Percentiles rank a stretch among this genome's conserved stretches.
These are phyloP conservation scores for Rhineura floridana DNA, from an alignment of 2,113 vertebrate genomes.

Conservation along the genomic window DNA sequence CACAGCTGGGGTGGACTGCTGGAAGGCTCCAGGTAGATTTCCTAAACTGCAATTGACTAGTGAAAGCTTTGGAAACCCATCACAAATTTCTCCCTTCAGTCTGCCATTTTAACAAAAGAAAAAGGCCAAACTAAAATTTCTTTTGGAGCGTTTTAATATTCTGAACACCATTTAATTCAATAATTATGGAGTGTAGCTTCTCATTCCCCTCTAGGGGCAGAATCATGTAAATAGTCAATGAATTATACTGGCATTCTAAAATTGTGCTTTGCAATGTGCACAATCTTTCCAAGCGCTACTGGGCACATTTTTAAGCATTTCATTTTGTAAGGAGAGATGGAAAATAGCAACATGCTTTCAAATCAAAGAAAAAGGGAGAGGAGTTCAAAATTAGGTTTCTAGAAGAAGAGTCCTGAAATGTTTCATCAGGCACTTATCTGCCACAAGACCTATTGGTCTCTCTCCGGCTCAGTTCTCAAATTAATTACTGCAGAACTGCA, in stretches of 20 bases:
- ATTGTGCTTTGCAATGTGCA: not conserved
- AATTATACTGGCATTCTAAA: not conserved
- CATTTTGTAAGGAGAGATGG: not conserved
- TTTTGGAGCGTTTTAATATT: not conserved
- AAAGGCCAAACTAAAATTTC: not conserved
- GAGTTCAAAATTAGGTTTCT: not conserved
- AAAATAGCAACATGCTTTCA: not conserved
- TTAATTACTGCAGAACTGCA: not conserved
- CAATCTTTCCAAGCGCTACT: not conserved
- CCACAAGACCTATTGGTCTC: not conserved
- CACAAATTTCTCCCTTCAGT: not conserved
- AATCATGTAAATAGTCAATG: not conserved
- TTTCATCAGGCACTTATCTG: not conserved
- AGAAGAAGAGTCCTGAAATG: not conserved
- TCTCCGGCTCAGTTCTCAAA: not conserved
- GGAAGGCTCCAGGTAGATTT: not conserved
- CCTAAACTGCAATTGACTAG: not conserved
- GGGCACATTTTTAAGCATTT: not conserved
- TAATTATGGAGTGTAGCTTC: not conserved
- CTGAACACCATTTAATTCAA: not conserved
- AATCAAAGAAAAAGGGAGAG: not conserved
- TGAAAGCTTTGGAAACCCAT: not conserved
- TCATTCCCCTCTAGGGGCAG: not conserved
- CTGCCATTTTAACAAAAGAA: not conserved
- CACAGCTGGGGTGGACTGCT: not conserved